Evolutionary conservation across 2,797 vertebrate species (phyloP).

Genomic region (Ptychobarbus kaznakovi): DNA sequence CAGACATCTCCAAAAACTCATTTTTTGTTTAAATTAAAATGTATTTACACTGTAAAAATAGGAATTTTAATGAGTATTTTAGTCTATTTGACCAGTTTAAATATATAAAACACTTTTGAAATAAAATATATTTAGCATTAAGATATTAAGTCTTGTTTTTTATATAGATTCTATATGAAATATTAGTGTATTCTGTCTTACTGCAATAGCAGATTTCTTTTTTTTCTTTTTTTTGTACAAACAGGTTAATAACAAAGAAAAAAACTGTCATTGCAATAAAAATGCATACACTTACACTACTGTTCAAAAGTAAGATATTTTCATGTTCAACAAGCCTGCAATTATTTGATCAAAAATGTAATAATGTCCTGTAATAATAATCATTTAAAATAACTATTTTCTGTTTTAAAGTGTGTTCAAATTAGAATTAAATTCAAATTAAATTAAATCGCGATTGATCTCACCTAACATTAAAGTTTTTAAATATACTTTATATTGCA

Average conservation of each 20-base stretch:
- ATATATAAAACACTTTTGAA: background rate
- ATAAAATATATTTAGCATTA: background rate
- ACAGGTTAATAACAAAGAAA: background rate
- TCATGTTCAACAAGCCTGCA: background rate
- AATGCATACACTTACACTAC: background rate
- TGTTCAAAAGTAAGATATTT: background rate
- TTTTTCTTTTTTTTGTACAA: background rate
- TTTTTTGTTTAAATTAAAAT: background rate
- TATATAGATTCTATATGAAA: background rate
- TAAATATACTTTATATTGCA: too few relatives aligned
- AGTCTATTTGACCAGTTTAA: background rate
- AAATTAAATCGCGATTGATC: too few relatives aligned
- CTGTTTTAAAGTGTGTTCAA: background rate
- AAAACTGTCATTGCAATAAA: background rate
- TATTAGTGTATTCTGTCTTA: background rate
- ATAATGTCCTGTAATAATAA: too few relatives aligned
- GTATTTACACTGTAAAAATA: background rate
- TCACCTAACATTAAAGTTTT: too few relatives aligned
- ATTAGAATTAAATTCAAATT: too few relatives aligned
- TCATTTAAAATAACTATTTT: background rate
- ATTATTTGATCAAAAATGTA: background rate
- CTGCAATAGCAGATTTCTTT: background rate
- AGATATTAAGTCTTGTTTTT: background rate
- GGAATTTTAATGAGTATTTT: background rate
- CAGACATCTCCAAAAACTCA: background rate